These are phyloP conservation scores for Addax nasomaculatus DNA, from an alignment of 2,113 vertebrate species.

Conservation along the genomic window DNA sequence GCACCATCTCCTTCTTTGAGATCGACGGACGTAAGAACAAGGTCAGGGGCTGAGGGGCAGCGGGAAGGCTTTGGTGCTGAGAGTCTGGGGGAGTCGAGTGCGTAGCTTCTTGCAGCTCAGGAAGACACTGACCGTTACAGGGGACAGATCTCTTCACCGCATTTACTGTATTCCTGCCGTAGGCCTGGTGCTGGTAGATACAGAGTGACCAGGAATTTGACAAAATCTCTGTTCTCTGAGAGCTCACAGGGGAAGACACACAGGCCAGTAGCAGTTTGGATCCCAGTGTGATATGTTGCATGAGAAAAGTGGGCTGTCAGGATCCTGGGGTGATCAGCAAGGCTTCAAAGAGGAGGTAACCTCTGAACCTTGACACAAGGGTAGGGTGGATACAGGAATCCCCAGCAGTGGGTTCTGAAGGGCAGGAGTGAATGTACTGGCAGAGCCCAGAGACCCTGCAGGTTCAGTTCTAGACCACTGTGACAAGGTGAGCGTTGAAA, in stretches of 20 bases:
- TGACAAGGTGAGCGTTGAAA: not conserved
- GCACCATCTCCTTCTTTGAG: slow-evolving; percentile 96
- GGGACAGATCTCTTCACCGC: not conserved
- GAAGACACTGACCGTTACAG: not conserved
- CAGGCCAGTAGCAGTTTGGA: not conserved
- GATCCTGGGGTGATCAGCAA: not conserved
- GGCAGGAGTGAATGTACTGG: not conserved
- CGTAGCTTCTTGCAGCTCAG: not conserved
- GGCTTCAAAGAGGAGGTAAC: not conserved
- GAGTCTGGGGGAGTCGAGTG: not conserved
- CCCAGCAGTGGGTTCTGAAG: not conserved
- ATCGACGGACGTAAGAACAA: slow-evolving; percentile 97
- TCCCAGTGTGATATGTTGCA: not conserved
- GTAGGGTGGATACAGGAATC: not conserved
- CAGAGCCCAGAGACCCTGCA: not conserved
- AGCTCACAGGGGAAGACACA: not conserved
- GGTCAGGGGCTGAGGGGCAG: slow-evolving; percentile 73
- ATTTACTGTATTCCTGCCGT: not conserved
- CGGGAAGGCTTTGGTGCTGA: not conserved
- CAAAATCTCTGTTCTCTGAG: not conserved
- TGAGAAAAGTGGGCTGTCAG: not conserved
- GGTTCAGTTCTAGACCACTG: not conserved
- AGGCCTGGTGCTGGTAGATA: not conserved
- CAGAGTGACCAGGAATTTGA: not conserved
- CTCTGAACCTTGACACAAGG: not conserved